phyloP scores from a whole-genome alignment of 2,113 vertebrate genomes.

The Misgurnus mizolepis region DNA sequence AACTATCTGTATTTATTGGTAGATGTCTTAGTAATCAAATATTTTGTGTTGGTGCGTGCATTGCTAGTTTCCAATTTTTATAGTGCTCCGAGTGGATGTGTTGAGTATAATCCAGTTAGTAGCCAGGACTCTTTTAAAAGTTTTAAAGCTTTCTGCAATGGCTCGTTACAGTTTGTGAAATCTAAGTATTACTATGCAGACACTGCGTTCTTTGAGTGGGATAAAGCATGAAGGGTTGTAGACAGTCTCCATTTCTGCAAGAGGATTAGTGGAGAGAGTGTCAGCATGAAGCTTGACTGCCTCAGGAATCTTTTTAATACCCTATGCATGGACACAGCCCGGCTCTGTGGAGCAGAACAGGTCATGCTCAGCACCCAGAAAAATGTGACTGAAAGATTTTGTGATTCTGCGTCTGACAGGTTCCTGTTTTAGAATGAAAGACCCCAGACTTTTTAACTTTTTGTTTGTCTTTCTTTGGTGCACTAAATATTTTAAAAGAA shows the following conservation, averaged over 20 bases:
- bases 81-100: not conserved
- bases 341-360: conserved; percentile 45
- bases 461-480: not conserved
- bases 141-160: not conserved
- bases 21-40: too few species aligned
- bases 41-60: too few species aligned
- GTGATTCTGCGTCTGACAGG: conserved; percentile 37
- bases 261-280: conserved; percentile 7
- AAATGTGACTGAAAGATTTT: conserved; percentile 12
- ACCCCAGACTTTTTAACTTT: conserved; percentile 8
- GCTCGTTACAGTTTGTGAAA: conserved; percentile 17
- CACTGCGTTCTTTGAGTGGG: not conserved
- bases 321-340: conserved; percentile 34
- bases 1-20: too few species aligned
- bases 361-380: conserved; percentile 17
- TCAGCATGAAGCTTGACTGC: conserved; percentile 13
- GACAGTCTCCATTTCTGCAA: not conserved
- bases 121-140: conserved; percentile 2
- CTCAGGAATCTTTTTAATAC: conserved; percentile 43
- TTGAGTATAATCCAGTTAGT: conserved; percentile 37
- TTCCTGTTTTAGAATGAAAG: conserved; percentile 16
- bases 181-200: conserved; percentile 11
- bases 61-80: not conserved
- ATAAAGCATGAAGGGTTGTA: not conserved
- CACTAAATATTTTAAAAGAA: not conserved